These are phyloP conservation scores for Gasteruption jaculator DNA, from an alignment of 2,888 invertebrate species.

Conservation along the genomic window DNA sequence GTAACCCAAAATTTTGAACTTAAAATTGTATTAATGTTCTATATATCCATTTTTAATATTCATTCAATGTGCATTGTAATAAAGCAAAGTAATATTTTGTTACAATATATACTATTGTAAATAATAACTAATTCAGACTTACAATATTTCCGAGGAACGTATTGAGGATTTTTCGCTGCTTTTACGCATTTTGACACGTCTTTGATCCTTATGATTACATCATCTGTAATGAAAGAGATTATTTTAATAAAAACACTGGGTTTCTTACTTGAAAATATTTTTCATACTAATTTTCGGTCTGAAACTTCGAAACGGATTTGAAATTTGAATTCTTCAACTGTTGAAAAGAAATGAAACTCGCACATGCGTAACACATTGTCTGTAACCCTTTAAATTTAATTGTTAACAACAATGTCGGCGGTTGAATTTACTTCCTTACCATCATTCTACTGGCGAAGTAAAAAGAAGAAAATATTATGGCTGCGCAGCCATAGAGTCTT, in stretches of 20 bases:
- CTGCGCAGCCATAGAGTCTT: too few species aligned
- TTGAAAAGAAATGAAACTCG: too few species aligned
- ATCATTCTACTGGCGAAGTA: too few species aligned
- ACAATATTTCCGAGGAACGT: slow-evolving; percentile 83
- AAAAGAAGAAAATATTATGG: too few species aligned
- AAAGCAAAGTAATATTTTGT: slow-evolving; percentile 9
- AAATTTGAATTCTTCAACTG: too few species aligned
- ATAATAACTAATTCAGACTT: too few species aligned
- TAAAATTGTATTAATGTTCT: slow-evolving; percentile 9
- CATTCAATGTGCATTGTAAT: slow-evolving; percentile 1
- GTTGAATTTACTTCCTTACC: too few species aligned
- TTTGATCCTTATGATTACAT: slow-evolving; percentile 62
- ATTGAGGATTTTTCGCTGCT: slow-evolving; percentile 66
- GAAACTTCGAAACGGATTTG: too few species aligned
- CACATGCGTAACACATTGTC: too few species aligned
- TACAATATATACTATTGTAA: slow-evolving; percentile 15
- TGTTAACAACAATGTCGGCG: too few species aligned
- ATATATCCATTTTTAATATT: slow-evolving; percentile 1
- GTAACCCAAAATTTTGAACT: slow-evolving; percentile 9
- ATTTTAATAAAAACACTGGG: background rate
- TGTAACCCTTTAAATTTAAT: too few species aligned
- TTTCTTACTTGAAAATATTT: background rate
- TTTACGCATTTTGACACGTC: slow-evolving; percentile 66
- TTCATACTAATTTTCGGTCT: too few species aligned
- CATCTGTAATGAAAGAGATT: slow-evolving; percentile 26